phyloP scores from a whole-genome alignment of 2,888 invertebrate genomes.

The Hemaris fuciformis region DNA sequence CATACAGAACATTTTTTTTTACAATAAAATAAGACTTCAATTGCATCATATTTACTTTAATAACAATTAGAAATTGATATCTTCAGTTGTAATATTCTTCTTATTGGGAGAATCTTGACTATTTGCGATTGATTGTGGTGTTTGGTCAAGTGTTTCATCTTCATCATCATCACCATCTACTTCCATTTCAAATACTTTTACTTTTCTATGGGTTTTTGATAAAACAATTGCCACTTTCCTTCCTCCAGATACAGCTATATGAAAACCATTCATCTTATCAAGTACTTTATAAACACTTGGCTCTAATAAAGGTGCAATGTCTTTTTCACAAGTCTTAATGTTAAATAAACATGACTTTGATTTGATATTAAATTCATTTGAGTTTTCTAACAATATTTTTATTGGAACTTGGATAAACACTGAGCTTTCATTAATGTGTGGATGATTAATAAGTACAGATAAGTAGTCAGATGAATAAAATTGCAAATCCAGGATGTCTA shows the following conservation, averaged over 20 bases:
- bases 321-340: constrained; percentile 71
- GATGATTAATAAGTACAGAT: constrained; percentile 86
- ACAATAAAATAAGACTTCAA: constrained; percentile 17
- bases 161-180: constrained; percentile 95
- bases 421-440: constrained; percentile 59
- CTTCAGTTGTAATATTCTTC: constrained; percentile 38
- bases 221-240: constrained; percentile 92
- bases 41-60: constrained; percentile 15
- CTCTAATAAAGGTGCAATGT: constrained; percentile 79
- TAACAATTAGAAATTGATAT: constrained; percentile 36
- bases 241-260: constrained; percentile 92
- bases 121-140: constrained; percentile 61
- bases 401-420: constrained; percentile 76
- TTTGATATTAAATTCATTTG: constrained; percentile 59
- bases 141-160: constrained; percentile 79
- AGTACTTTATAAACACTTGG: constrained; percentile 80
- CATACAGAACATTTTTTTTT: too few relatives aligned
- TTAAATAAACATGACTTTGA: constrained; percentile 63
- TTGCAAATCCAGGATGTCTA: constrained; percentile 85
- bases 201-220: constrained; percentile 89
- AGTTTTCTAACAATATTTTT: constrained; percentile 72
- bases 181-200: constrained; percentile 95
- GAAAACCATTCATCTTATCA: constrained; percentile 85
- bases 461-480: constrained; percentile 88
- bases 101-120: constrained; percentile 51